A percentile compares a stretch with the other conserved stretches of the same genome.
These are phyloP conservation scores for Bombus sylvicola DNA, from an alignment of 1,140 invertebrate genomes.

Conservation along the genomic window DNA sequence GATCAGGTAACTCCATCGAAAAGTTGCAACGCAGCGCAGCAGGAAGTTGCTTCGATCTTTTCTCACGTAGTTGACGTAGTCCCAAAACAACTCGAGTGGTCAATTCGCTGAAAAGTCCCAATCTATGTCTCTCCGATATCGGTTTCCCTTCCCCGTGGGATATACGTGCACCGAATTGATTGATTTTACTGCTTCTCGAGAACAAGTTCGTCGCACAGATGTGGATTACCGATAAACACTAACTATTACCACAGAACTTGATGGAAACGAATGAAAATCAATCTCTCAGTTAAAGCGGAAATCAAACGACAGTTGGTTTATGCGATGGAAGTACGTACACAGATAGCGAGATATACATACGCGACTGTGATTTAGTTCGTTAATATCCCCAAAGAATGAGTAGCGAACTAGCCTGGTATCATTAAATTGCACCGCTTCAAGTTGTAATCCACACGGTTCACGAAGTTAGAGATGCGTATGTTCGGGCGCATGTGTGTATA, in stretches of 20 bases:
- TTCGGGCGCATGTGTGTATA: constrained; percentile 14
- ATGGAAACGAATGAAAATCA: not conserved
- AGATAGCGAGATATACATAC: not conserved
- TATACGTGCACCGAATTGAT: constrained; percentile 53
- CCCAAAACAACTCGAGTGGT: constrained; percentile 43
- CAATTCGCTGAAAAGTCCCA: constrained; percentile 53
- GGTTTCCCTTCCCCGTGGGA: constrained; percentile 21
- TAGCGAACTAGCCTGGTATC: constrained; percentile 31
- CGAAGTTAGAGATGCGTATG: constrained; percentile 21
- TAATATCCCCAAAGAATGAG: constrained; percentile 31
- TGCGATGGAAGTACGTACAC: not conserved
- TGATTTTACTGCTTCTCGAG: constrained; percentile 45
- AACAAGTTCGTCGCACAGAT: constrained; percentile 41
- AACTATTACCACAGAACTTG: constrained; percentile 31
- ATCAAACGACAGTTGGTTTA: not conserved
- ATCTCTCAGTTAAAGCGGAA: not conserved
- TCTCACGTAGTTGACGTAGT: constrained; percentile 43
- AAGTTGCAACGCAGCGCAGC: not conserved
- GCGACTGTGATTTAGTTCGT: not conserved
- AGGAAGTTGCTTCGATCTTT: constrained; percentile 23
- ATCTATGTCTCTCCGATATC: constrained; percentile 46
- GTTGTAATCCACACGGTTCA: constrained; percentile 25
- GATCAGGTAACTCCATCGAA: not conserved
- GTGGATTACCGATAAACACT: constrained; percentile 42
- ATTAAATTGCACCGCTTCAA: constrained; percentile 42